Percentiles rank a stretch among this genome's conserved stretches.
Evolutionary conservation across 2,113 vertebrate species (phyloP).

Genomic region (Hemiprocne comata): DNA sequence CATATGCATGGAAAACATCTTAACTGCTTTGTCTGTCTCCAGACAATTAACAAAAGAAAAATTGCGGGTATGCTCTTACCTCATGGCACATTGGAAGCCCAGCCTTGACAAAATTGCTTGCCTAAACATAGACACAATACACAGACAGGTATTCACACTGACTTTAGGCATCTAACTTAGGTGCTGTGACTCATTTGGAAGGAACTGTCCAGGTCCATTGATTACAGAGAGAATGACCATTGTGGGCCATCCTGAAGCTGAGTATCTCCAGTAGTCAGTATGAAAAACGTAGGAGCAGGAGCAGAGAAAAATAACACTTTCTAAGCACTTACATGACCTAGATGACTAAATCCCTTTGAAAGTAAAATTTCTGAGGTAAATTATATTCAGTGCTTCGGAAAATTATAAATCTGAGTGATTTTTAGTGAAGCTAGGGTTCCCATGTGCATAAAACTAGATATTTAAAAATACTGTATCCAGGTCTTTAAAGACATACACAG

Average conservation of each 20-base stretch:
- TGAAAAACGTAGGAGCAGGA: background rate
- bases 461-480: background rate
- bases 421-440: background rate
- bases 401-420: background rate
- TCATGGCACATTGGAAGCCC: background rate
- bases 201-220: background rate
- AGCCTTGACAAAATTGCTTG: background rate
- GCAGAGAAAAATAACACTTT: background rate
- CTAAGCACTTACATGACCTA: background rate
- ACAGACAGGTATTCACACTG: background rate
- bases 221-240: background rate
- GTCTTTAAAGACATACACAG: background rate
- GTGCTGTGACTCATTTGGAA: background rate
- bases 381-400: background rate
- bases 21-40: background rate
- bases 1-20: background rate
- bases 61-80: background rate
- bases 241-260: background rate
- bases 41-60: background rate
- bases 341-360: conserved; percentile 1
- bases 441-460: background rate
- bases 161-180: background rate
- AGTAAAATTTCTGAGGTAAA: background rate
- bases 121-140: background rate
- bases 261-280: background rate